Evolutionary conservation across 2,888 invertebrate species (phyloP).

Genomic region (Amblyteles armatorius): DNA sequence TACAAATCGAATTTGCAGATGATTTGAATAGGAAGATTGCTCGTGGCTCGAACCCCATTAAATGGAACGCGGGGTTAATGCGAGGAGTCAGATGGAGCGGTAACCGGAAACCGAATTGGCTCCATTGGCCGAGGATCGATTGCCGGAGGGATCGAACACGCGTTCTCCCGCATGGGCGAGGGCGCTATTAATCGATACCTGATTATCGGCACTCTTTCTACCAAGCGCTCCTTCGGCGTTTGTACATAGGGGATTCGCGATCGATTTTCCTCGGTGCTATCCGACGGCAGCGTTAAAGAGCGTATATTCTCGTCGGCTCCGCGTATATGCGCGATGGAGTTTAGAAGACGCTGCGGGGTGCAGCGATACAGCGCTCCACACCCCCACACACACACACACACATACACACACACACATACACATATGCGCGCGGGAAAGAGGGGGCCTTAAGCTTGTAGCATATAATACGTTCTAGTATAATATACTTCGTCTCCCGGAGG

Average conservation of each 20-base stretch:
- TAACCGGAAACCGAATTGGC: slow-evolving; percentile 61
- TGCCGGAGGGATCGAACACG: slow-evolving; percentile 52
- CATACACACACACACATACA: too few species aligned
- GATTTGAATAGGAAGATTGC: slow-evolving; percentile 1
- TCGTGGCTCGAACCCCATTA: not conserved
- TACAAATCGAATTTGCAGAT: not conserved
- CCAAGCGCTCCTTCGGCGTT: slow-evolving; percentile 18
- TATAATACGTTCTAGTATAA: slow-evolving; percentile 64
- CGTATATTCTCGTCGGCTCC: slow-evolving; percentile 56
- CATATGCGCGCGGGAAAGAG: not conserved
- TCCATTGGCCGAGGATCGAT: slow-evolving; percentile 63
- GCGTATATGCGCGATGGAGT: slow-evolving; percentile 53
- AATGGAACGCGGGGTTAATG: not conserved
- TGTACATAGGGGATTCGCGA: slow-evolving; percentile 49
- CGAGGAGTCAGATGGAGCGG: slow-evolving; percentile 16
- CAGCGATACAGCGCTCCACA: slow-evolving; percentile 39
- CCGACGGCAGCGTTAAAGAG: slow-evolving; percentile 38
- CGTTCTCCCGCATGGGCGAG: slow-evolving; percentile 37
- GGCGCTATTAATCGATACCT: slow-evolving; percentile 66
- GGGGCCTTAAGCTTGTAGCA: slow-evolving; percentile 53
- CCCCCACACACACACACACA: slow-evolving; percentile 9
- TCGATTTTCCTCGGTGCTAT: slow-evolving; percentile 68
- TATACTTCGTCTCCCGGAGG: slow-evolving; percentile 66
- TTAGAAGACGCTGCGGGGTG: slow-evolving; percentile 67
- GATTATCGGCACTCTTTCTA: slow-evolving; percentile 54